Base-by-base conservation (phyloP, 2,888 invertebrate species). In the Oasisia sp. region DNA sequence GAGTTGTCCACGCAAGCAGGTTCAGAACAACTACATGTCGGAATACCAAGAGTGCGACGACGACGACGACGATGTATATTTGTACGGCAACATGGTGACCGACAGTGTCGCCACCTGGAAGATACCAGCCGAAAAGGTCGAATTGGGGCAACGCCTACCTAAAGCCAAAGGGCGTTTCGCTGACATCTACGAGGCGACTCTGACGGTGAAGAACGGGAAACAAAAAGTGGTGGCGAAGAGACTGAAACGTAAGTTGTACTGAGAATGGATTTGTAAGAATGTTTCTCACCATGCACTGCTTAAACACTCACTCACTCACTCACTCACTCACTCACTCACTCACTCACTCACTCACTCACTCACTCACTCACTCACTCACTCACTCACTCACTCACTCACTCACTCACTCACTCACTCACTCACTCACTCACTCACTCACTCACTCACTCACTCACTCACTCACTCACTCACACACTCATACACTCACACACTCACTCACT, bases 51-150 rank as follows among this genome's bases (percentile, higher is more conserved):
- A 74, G 19, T 3, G 4, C 27, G 74, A 74, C 74, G 74, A 74
- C 27, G 74, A 74, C 74, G 74, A 74, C 74, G 74, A 74, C 74
- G 74, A 74, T n/a, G 74, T 74, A 27, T 74, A 74, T 27, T 74
- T 74, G 74, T 74, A 74, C 74, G 74, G 74, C 74, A 74, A 74
- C 74, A 74, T 74, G 74, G 74, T 74, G 27, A 74, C 74, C 74
- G 74, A 74, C 74, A 74, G 74, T 74, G 74, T 74, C 74, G 74
- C 74, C 74, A 5, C 27, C 74, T 74, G 74, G 74, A 74, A 74
- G 74, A 74, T 74, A 7, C 74, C 74, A 19, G 5, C 27, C 74
- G 74, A n/a, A 74, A 74, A 74, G 7, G 74, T 74, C 27, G 74
- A 74, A 74, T 5, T 74, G 74, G 74, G 27, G 27, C 74, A 74